Evolutionary conservation across 2,113 vertebrate genomes (phyloP), one percentile per base, ranked within the genome.

Genomic region (Callocephalon fimbriatum): DNA sequence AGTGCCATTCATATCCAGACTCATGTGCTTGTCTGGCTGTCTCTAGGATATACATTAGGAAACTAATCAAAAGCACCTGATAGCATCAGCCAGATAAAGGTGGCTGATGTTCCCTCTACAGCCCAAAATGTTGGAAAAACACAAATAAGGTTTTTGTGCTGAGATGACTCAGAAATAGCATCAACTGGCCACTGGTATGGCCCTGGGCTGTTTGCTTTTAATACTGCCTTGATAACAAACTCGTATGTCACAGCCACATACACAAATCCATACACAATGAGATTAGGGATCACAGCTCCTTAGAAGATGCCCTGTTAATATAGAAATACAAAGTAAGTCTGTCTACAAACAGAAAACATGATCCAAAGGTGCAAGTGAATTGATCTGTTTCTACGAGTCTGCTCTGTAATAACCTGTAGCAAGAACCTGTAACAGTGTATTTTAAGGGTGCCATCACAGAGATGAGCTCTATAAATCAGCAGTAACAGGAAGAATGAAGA

Each of bases 131-230:
- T 9, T 88, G 53, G 54, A 68, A 80, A 96, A 96, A 86, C 61
- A 72, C 21, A 45, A 94, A 74, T 67, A 95, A 78, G 94, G 66
- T 95, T 96, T 96, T 89, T 94, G 73, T 56, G 66, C 47, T 72
- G 42, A 35, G 47, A 68, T 96, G 96, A 97, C 76, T 97, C 95
- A 95, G 95, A 91, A 94, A 95, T 86, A 92, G 65, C 44, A 71
- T 94, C 75, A 78, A 31, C 79, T 73, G 91, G 93, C 96, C 94
- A 47, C 74, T 74, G 93, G 71, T 62, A 93, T 91, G 73, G 96
- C 88, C 85, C 59, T 22, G 74, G 79, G 89, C 80, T 95, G 47
- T 96, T 97, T 97, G 59, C 74, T 83, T 96, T 83, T 78, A 91
- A 67, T 58, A 59, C 93, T 94, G 73, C 84, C 93, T 91, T 95